Conservation (phyloP, 2,113 vertebrate species). For the Pterocles burchelli region DNA sequence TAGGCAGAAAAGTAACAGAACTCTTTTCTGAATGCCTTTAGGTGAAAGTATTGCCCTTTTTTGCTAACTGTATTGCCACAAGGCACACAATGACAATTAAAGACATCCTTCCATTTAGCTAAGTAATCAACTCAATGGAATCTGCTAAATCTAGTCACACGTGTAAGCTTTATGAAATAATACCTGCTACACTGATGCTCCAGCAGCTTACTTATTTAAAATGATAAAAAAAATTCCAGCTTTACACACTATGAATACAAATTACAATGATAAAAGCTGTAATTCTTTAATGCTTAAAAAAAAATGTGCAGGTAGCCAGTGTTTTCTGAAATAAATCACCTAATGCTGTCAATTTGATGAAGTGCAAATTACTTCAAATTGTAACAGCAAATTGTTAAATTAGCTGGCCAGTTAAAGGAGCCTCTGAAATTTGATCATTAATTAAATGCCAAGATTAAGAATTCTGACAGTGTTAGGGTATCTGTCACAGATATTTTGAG, state of each 20-base stretch:
- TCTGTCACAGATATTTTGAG: not conserved
- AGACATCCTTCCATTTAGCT: conserved; percentile 59
- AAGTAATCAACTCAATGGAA: conserved; percentile 53
- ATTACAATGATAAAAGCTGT: conserved; percentile 24
- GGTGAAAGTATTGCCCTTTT: conserved; percentile 17
- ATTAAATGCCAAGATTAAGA: conserved; percentile 49
- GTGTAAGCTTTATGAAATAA: conserved; percentile 49
- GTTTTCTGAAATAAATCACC: conserved; percentile 4
- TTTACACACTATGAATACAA: not conserved
- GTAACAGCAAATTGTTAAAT: conserved; percentile 41
- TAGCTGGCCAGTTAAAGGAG: conserved; percentile 23
- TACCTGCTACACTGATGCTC: not conserved
- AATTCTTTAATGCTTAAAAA: not conserved
- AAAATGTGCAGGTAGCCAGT: not conserved
- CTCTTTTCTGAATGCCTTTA: not conserved
- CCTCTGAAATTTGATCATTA: conserved; percentile 30
- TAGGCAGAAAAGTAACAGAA: conserved; percentile 21
- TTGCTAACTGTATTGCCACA: not conserved
- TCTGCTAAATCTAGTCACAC: conserved; percentile 45
- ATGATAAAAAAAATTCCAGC: not conserved
- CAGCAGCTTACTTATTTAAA: conserved; percentile 25
- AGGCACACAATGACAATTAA: conserved; percentile 51
- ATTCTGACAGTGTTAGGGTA: not conserved
- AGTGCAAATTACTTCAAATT: conserved; percentile 55
- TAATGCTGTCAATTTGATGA: conserved; percentile 36